Percentiles rank a stretch among this genome's conserved stretches.
Evolutionary conservation across 1,140 invertebrate species (phyloP).

Genomic region (Trichonephila inaurata): DNA sequence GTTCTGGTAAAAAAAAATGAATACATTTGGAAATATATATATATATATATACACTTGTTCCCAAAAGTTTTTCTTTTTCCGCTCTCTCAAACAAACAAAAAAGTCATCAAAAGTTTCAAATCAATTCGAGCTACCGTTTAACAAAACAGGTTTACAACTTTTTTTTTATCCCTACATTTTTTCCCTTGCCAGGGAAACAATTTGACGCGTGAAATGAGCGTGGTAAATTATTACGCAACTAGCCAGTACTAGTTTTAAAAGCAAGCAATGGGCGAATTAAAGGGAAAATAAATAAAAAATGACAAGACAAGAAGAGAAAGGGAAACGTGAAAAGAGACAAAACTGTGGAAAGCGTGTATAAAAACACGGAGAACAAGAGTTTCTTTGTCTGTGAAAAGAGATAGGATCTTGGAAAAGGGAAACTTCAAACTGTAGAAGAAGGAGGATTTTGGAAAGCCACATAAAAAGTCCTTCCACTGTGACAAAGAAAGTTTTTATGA

Average conservation of each 20-base stretch:
- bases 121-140: too few relatives aligned
- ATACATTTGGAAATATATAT: too few relatives aligned
- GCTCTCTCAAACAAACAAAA: too few relatives aligned
- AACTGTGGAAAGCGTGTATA: constrained; percentile 4
- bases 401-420: constrained; percentile 1
- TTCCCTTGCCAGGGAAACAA: neutral
- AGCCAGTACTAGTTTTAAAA: neutral
- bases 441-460: neutral
- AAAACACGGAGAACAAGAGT: neutral
- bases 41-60: too few relatives aligned
- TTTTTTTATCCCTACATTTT: too few relatives aligned
- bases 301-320: neutral
- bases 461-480: neutral
- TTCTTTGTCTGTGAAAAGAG: constrained; percentile 2
- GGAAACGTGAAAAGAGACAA: constrained; percentile 9
- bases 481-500: constrained; percentile 51
- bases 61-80: too few relatives aligned
- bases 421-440: constrained; percentile 28
- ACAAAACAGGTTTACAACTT: too few relatives aligned
- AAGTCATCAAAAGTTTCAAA: too few relatives aligned
- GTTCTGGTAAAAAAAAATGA: too few relatives aligned
- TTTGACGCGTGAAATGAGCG: constrained; percentile 39
- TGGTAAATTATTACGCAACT: constrained; percentile 28
- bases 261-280: neutral
- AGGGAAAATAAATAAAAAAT: neutral